Conservation (phyloP, 92 coral and sea anemone species). For the Phenganax marumi region DNA sequence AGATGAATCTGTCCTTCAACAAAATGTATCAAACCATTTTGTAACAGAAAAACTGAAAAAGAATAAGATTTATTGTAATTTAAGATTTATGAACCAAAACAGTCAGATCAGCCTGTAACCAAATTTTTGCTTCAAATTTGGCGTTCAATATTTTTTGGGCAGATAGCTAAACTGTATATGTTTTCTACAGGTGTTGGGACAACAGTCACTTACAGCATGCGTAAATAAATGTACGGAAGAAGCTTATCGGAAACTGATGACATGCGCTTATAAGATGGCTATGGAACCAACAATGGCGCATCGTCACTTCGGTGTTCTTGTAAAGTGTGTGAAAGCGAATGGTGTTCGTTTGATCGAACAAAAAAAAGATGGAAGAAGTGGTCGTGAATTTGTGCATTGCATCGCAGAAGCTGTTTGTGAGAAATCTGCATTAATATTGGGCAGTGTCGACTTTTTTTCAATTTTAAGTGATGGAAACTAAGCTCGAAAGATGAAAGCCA, state of each 20-base stretch:
- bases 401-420: conserved; percentile 41
- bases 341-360: conserved; percentile 37
- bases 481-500: conserved; percentile 38
- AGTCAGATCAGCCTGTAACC: too few species aligned
- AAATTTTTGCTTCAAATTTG: conserved; percentile 4
- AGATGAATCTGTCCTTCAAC: too few species aligned
- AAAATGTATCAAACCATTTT: too few species aligned
- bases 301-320: conserved; percentile 43
- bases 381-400: conserved; percentile 40
- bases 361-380: conserved; percentile 37
- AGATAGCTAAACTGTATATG: conserved; percentile 32
- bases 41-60: too few species aligned
- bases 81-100: too few species aligned
- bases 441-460: conserved; percentile 41
- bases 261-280: conserved; percentile 48
- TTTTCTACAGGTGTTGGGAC: conserved; percentile 33
- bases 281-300: conserved; percentile 51
- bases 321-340: conserved; percentile 50
- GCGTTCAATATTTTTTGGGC: conserved; percentile 21
- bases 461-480: conserved; percentile 44
- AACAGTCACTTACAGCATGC: conserved; percentile 42
- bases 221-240: conserved; percentile 36
- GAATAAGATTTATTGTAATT: too few species aligned
- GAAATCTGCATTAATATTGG: conserved; percentile 35
- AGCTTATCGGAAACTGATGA: conserved; percentile 43